Percentiles rank a stretch among this genome's conserved stretches.
phyloP scores from a whole-genome alignment of 1,140 invertebrate genomes.

The Papilio polyxenes region DNA sequence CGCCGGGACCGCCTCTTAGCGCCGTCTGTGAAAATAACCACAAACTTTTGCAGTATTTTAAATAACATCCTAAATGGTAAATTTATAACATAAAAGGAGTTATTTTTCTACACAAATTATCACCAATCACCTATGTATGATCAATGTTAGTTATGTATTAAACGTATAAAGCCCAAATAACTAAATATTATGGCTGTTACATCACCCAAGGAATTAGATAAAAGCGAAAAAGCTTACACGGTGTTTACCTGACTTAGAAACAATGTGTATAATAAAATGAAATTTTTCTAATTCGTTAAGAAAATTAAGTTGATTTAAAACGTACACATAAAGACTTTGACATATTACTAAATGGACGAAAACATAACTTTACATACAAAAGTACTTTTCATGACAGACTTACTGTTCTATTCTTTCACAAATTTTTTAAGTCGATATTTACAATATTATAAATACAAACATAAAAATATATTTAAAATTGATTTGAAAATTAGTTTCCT shows the following conservation, averaged over 20 bases:
- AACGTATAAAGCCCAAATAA: slow-evolving; percentile 47
- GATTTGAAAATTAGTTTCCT: too few relatives aligned
- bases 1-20: slow-evolving; percentile 64
- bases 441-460: not conserved
- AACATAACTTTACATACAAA: not conserved
- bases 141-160: slow-evolving; percentile 33
- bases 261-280: not conserved
- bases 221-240: slow-evolving; percentile 42
- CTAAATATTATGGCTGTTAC: slow-evolving; percentile 74
- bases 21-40: slow-evolving; percentile 77
- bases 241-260: not conserved
- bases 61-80: not conserved
- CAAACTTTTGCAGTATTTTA: slow-evolving; percentile 51
- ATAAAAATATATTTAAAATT: not conserved
- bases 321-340: not conserved
- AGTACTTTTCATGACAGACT: not conserved
- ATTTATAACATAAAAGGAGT: slow-evolving; percentile 18
- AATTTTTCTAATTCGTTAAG: not conserved
- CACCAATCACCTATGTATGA: slow-evolving; percentile 4
- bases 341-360: not conserved
- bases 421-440: not conserved
- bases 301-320: not conserved
- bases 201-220: slow-evolving; percentile 60
- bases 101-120: slow-evolving; percentile 11
- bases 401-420: not conserved